Conservation (phyloP, 2,888 invertebrate genomes). For the Sisyra terminalis region DNA sequence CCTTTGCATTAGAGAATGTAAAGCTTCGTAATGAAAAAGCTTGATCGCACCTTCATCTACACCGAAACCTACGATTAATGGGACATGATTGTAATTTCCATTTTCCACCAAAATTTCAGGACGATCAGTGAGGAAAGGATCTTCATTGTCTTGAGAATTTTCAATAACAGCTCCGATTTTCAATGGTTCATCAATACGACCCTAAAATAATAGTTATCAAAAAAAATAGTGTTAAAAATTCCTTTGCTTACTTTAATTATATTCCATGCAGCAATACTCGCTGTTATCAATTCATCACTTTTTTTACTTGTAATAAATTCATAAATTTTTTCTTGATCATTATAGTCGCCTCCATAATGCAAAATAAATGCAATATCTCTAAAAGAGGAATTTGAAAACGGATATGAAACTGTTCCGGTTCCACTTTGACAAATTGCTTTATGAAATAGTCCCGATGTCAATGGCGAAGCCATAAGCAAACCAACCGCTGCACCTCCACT, state of each 20-base stretch:
- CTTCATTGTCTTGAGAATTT: neutral
- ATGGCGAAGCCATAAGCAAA: neutral
- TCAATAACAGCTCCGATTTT: neutral
- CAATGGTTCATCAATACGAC: no score
- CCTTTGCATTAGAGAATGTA: neutral
- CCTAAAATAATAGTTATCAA: neutral
- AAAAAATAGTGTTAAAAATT: neutral
- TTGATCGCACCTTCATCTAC: neutral
- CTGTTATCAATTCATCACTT: neutral
- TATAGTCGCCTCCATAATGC: neutral
- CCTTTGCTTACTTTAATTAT: no score
- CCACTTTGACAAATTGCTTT: neutral
- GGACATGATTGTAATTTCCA: neutral
- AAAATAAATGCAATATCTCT: neutral
- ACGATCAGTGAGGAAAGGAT: neutral
- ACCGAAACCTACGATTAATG: neutral
- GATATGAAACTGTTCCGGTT: neutral
- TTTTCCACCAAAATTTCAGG: neutral
- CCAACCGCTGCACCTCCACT: neutral
- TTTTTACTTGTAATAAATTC: neutral
- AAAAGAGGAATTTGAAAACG: neutral
- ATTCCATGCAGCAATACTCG: neutral
- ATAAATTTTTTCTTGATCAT: neutral
- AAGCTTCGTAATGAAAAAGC: neutral
- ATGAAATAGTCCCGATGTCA: neutral